phyloP scores from a whole-genome alignment of 2,113 vertebrate genomes.

The Varanus komodoensis region DNA sequence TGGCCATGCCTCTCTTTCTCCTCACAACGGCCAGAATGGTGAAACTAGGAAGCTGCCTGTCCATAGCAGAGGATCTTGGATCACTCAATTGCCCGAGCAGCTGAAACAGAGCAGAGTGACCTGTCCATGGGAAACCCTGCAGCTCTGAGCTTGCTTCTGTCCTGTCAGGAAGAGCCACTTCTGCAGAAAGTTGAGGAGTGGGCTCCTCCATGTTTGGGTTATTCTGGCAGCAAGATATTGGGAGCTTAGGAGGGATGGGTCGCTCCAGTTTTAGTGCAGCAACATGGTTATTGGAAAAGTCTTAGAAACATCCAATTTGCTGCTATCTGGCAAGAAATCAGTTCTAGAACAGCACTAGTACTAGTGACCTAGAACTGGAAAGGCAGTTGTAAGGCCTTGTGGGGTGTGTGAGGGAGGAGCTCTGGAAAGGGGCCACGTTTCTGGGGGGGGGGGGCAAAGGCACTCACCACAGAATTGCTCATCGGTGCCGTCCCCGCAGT shows the following conservation, averaged over 20 bases:
- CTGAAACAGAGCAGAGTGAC: background rate
- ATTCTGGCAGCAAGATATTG: background rate
- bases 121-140: background rate
- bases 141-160: background rate
- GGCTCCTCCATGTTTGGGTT: background rate
- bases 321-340: background rate
- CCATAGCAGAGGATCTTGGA: background rate
- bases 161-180: background rate
- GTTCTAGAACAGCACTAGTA: background rate
- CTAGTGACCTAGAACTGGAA: background rate
- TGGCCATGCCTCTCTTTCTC: background rate
- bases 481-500: slow-evolving; percentile 93
- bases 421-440: background rate
- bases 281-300: too few species aligned
- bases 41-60: background rate
- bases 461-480: slow-evolving; percentile 92
- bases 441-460: fast-evolving
- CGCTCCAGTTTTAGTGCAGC: background rate
- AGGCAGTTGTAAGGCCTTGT: background rate
- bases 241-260: too few species aligned
- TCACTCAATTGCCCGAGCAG: too few species aligned
- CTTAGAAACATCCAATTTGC: background rate
- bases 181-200: background rate
- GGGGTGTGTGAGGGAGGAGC: too few species aligned
- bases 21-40: background rate